These are phyloP conservation scores for Apocrypta bakeri DNA, from an alignment of 1,140 invertebrate species.

Conservation along the genomic window DNA sequence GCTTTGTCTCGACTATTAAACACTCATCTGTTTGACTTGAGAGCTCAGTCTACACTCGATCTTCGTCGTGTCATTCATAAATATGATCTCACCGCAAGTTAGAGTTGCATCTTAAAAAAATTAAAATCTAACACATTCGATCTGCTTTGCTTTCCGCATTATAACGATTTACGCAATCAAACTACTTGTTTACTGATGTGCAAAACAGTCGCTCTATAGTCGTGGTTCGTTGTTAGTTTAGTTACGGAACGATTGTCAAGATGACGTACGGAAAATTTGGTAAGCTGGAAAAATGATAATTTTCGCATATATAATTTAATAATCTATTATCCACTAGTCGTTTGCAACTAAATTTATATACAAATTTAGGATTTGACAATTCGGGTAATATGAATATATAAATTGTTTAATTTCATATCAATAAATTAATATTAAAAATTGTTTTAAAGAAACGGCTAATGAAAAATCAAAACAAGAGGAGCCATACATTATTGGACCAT, in stretches of 20 bases:
- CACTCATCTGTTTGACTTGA: not conserved
- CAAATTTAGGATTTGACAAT: too few species aligned
- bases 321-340: too few species aligned
- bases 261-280: slow-evolving; percentile 24
- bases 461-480: slow-evolving; percentile 1
- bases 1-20: not conserved
- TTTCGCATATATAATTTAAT: too few species aligned
- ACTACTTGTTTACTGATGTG: not conserved
- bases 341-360: too few species aligned
- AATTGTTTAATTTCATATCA: not conserved
- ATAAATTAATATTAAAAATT: too few species aligned
- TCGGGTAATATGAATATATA: too few species aligned
- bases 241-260: not conserved
- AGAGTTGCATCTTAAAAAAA: not conserved
- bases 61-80: not conserved
- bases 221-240: not conserved
- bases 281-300: not conserved
- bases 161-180: not conserved
- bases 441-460: too few species aligned
- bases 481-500: not conserved
- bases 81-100: not conserved
- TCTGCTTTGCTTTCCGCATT: not conserved
- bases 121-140: not conserved
- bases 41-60: not conserved
- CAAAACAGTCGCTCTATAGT: not conserved